Conservation (phyloP, 2,113 vertebrate species). For the Plestiodon gilberti region DNA sequence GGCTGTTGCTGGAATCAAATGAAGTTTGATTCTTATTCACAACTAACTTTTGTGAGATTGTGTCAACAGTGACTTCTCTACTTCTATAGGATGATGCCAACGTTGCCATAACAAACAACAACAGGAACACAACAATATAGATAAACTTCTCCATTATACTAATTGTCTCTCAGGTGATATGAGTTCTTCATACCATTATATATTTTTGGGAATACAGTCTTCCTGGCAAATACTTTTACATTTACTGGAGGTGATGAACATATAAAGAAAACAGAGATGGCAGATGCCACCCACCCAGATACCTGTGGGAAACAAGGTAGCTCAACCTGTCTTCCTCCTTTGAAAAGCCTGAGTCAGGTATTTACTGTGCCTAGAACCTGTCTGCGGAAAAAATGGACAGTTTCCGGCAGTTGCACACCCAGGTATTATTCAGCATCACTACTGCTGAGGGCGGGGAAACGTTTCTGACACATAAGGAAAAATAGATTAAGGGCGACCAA, state of each 20-base stretch:
- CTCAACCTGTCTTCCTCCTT: slow-evolving; percentile 47
- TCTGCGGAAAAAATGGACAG: neutral
- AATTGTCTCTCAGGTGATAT: neutral
- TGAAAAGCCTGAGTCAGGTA: slow-evolving; percentile 53
- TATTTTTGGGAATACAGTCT: slow-evolving; percentile 39
- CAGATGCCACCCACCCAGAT: slow-evolving; percentile 61
- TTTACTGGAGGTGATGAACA: slow-evolving; percentile 56
- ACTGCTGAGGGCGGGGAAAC: accelerated
- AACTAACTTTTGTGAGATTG: neutral
- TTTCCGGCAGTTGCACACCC: neutral
- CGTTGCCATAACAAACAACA: neutral
- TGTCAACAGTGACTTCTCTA: neutral
- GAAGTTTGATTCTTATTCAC: too few species aligned
- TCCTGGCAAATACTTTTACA: slow-evolving; percentile 15
- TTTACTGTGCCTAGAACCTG: slow-evolving; percentile 39
- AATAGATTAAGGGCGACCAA: neutral
- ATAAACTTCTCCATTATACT: neutral
- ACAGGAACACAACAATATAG: neutral
- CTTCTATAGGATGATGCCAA: neutral
- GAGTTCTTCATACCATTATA: slow-evolving; percentile 19
- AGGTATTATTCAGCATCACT: neutral
- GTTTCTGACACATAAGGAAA: neutral
- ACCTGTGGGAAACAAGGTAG: slow-evolving; percentile 67
- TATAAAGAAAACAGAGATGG: slow-evolving; percentile 53
- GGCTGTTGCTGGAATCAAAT: too few species aligned